These are phyloP conservation scores for Drosophila nr. perissopoda DNA, from an alignment of 2,888 invertebrate species.

Conservation along the genomic window DNA sequence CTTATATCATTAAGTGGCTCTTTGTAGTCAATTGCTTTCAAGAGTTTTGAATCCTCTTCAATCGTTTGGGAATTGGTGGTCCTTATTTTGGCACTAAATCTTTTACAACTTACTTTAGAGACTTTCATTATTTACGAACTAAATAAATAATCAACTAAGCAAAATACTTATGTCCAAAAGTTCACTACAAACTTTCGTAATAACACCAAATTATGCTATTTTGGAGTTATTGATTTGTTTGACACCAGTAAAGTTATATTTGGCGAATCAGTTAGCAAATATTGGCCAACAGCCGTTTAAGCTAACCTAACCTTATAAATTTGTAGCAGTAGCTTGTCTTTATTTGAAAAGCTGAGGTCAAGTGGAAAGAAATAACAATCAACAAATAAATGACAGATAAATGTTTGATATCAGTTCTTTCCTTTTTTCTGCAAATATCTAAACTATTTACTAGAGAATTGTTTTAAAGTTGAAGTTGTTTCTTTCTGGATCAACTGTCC, in stretches of 20 bases:
- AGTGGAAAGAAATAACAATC: neutral
- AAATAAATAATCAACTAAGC: constrained; percentile 19
- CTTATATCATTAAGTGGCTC: constrained; percentile 72
- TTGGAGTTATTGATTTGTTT: neutral
- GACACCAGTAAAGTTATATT: neutral
- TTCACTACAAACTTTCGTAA: constrained; percentile 10
- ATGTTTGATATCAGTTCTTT: neutral
- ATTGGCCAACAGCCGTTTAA: neutral
- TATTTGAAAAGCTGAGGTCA: neutral
- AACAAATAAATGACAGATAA: neutral
- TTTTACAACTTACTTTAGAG: neutral
- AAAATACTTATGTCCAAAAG: neutral
- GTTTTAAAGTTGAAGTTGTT: constrained; percentile 2
- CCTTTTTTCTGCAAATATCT: neutral
- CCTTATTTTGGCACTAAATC: constrained; percentile 33
- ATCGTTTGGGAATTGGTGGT: constrained; percentile 37
- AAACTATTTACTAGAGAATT: neutral
- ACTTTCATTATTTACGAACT: constrained; percentile 1
- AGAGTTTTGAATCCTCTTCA: constrained; percentile 34
- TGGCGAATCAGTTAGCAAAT: neutral
- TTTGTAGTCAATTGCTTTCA: constrained; percentile 31
- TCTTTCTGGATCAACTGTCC: neutral
- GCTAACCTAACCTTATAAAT: neutral
- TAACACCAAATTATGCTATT: neutral
- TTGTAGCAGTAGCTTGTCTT: neutral